Percentiles rank a stretch among this genome's conserved stretches.
Conservation (phyloP, 2,888 invertebrate species). For the Stomorhina lunata region DNA sequence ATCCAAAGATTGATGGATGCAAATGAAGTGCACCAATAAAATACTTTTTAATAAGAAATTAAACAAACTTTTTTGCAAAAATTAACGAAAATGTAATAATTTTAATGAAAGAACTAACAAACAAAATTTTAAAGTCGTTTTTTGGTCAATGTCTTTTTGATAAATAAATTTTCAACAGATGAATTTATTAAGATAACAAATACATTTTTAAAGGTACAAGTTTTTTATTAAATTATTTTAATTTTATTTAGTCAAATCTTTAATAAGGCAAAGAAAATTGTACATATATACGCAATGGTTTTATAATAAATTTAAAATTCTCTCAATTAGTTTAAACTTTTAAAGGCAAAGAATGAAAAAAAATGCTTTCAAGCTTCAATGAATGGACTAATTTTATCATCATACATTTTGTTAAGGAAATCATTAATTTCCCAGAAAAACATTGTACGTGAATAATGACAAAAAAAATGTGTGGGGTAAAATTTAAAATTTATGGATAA, state of each 20-base stretch:
- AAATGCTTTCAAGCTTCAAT: constrained; percentile 9
- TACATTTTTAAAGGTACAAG: no score
- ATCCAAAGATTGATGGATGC: constrained; percentile 68
- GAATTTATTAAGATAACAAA: constrained; percentile 8
- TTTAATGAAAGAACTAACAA: constrained; percentile 3
- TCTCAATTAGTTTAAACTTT: constrained; percentile 56
- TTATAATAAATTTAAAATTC: constrained; percentile 11
- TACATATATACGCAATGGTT: neutral
- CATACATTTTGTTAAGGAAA: constrained; percentile 1
- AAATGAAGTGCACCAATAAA: constrained; percentile 67
- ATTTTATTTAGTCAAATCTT: no score
- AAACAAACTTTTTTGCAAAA: constrained; percentile 4
- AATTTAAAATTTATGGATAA: no score
- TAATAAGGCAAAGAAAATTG: constrained; percentile 41
- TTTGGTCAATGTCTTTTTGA: constrained; percentile 50
- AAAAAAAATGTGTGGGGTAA: no score
- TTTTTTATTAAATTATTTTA: no score
- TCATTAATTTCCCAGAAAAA: neutral
- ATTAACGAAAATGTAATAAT: neutral
- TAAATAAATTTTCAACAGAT: constrained; percentile 40
- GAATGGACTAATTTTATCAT: neutral
- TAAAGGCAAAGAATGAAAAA: neutral
- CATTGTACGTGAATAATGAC: neutral
- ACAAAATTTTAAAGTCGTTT: constrained; percentile 46
- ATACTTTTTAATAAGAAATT: constrained; percentile 54